A percentile compares a stretch with the other conserved stretches of the same genome.
phyloP scores from a whole-genome alignment of 2,888 invertebrate genomes.

The Exocentrus adspersus region DNA sequence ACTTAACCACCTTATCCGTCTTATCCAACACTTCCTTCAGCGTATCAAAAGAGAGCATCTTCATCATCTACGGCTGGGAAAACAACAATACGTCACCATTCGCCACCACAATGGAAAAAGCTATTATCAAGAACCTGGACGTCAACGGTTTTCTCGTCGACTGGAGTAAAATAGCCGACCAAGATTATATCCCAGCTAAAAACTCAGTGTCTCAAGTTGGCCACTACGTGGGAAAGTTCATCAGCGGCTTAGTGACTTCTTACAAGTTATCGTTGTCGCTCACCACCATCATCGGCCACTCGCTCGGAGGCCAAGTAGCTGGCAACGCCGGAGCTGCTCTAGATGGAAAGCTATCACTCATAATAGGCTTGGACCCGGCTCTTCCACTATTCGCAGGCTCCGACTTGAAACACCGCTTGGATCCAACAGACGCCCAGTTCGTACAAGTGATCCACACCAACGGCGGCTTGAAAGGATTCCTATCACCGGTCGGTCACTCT shows the following conservation, averaged over 20 bases:
- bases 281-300: constrained; percentile 40
- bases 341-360: constrained; percentile 4
- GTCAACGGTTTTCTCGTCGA: constrained; percentile 57
- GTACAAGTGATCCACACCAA: constrained; percentile 59
- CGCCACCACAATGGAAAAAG: constrained; percentile 43
- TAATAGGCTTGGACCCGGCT: constrained; percentile 57
- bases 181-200: neutral
- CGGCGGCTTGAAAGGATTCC: constrained; percentile 40
- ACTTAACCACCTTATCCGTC: neutral
- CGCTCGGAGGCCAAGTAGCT: constrained; percentile 56
- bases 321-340: constrained; percentile 51
- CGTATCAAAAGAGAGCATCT: constrained; percentile 44
- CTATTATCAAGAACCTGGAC: constrained; percentile 47
- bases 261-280: constrained; percentile 27
- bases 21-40: constrained; percentile 43
- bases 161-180: constrained; percentile 44
- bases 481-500: constrained; percentile 53
- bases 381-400: constrained; percentile 48
- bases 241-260: constrained; percentile 28
- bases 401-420: constrained; percentile 52
- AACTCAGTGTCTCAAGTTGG: neutral
- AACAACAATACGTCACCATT: constrained; percentile 48
- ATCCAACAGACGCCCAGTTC: constrained; percentile 54
- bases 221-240: constrained; percentile 19
- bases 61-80: constrained; percentile 57